Conservation (phyloP, 2,888 invertebrate genomes). For the Glaucopsyche alexis region DNA sequence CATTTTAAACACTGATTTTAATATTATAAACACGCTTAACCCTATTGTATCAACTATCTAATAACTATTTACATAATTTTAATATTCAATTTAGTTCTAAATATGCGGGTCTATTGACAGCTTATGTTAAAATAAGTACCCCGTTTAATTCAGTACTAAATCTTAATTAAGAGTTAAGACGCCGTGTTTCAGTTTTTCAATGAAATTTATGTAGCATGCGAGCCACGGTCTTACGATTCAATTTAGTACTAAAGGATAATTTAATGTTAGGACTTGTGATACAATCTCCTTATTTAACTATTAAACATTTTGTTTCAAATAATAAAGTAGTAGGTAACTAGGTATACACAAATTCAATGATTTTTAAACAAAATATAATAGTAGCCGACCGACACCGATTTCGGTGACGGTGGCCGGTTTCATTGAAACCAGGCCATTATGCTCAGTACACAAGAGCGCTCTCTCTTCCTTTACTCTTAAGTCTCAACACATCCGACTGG, state of each 20-base stretch:
- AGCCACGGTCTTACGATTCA: slow-evolving; percentile 51
- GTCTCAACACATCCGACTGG: too few species aligned
- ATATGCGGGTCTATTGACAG: slow-evolving; percentile 69
- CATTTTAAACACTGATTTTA: too few species aligned
- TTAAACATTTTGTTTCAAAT: too few species aligned
- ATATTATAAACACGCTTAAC: not conserved
- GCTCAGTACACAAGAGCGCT: too few species aligned
- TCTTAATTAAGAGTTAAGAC: slow-evolving; percentile 66
- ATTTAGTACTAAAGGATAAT: slow-evolving; percentile 41
- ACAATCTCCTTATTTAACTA: not conserved
- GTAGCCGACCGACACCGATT: too few species aligned
- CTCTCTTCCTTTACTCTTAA: too few species aligned
- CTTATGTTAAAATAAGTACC: slow-evolving; percentile 61
- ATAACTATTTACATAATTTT: slow-evolving; percentile 26
- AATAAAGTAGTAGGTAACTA: too few species aligned
- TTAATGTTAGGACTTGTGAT: slow-evolving; percentile 33
- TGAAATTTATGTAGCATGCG: slow-evolving; percentile 65
- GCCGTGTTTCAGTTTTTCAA: slow-evolving; percentile 52
- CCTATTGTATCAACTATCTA: not conserved
- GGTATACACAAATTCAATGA: too few species aligned
- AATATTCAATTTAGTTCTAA: slow-evolving; percentile 35
- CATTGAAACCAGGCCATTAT: too few species aligned
- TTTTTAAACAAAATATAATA: too few species aligned
- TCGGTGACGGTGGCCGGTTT: too few species aligned
- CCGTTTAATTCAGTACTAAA: slow-evolving; percentile 57